Conservation (phyloP, 2,113 vertebrate species). For the Pituophis catenifer region DNA sequence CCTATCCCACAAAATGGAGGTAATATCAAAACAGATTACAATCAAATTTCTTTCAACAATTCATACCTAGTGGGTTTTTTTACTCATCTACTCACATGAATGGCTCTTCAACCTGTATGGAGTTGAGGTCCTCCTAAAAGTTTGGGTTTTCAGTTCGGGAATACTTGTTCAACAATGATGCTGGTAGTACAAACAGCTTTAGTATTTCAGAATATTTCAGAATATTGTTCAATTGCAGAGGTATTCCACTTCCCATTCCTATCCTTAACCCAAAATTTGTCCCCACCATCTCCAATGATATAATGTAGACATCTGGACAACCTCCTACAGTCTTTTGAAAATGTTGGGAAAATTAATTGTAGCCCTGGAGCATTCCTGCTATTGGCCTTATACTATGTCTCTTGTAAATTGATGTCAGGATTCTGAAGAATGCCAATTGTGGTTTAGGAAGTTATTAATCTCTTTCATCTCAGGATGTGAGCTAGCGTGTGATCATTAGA, state of each 20-base stretch:
- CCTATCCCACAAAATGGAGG: neutral
- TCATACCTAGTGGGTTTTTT: neutral
- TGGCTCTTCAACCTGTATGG: neutral
- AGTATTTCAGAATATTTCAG: neutral
- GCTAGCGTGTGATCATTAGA: neutral
- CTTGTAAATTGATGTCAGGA: neutral
- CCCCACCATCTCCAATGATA: neutral
- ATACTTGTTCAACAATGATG: neutral
- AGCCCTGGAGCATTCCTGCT: neutral
- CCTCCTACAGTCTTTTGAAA: neutral
- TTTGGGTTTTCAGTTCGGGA: neutral
- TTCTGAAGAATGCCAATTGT: neutral
- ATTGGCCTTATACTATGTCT: neutral
- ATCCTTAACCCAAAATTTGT: neutral
- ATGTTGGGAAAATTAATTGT: neutral
- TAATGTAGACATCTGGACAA: neutral
- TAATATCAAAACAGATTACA: neutral
- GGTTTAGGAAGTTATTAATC: neutral
- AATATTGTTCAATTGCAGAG: neutral
- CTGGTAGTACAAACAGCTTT: neutral
- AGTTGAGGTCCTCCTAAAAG: neutral
- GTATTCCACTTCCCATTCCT: neutral
- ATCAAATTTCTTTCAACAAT: neutral
- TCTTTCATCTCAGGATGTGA: conserved; percentile 1
- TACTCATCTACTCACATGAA: neutral